Conservation (phyloP, 2,797 vertebrate species). For the Spheniscus humboldti region DNA sequence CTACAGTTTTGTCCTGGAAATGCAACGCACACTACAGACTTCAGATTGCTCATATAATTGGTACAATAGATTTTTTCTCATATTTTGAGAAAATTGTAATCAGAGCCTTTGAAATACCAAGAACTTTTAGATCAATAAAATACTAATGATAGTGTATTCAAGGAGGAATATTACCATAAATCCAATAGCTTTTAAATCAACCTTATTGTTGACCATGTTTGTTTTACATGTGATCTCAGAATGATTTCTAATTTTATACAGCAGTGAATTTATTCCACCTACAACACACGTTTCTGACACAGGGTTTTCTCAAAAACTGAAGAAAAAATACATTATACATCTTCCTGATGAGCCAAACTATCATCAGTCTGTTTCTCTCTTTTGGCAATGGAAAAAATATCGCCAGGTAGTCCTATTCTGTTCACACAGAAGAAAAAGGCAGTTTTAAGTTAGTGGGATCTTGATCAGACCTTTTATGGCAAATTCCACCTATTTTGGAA, state of each 20-base stretch:
- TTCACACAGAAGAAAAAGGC: background rate
- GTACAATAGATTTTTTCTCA: conserved; percentile 43
- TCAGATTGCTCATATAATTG: conserved; percentile 57
- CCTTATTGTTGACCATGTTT: conserved; percentile 54
- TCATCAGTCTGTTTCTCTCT: background rate
- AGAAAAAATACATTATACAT: conserved; percentile 45
- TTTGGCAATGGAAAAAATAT: background rate
- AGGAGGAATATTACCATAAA: conserved; percentile 23
- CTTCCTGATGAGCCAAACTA: conserved; percentile 8
- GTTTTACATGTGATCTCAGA: conserved; percentile 64
- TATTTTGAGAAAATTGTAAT: conserved; percentile 65
- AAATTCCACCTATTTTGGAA: conserved; percentile 5
- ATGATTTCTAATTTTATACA: conserved; percentile 58
- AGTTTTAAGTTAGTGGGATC: background rate
- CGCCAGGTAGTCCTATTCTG: background rate
- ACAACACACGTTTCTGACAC: conserved; percentile 57
- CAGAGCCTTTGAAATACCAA: conserved; percentile 61
- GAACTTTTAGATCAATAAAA: conserved; percentile 63
- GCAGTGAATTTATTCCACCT: conserved; percentile 68
- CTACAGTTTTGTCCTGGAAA: conserved; percentile 52
- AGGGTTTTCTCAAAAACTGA: conserved; percentile 56
- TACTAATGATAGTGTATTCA: conserved; percentile 36
- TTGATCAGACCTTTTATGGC: background rate
- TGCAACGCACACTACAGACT: conserved; percentile 13
- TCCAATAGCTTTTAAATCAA: conserved; percentile 33